phyloP scores from a whole-genome alignment of 2,113 vertebrate species.

The Grantiella picta region DNA sequence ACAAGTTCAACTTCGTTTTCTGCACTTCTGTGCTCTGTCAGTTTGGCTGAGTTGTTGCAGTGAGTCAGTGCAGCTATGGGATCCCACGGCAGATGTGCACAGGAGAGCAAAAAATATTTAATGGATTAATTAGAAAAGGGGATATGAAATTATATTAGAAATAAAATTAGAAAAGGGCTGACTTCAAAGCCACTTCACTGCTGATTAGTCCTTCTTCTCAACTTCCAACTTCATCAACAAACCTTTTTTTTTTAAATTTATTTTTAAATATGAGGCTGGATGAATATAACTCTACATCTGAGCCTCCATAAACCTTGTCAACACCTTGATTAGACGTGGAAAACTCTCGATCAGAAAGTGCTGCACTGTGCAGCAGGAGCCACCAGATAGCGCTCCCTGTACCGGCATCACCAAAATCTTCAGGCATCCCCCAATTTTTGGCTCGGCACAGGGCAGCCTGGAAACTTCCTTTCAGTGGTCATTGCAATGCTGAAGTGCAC shows the following conservation, averaged over 20 bases:
- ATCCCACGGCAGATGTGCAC: neutral
- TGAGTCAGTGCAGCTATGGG: neutral
- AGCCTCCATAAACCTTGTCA: neutral
- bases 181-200: neutral
- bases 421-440: neutral
- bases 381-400: conserved; percentile 44
- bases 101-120: neutral
- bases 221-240: neutral
- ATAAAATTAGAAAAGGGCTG: too few species aligned
- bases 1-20: neutral
- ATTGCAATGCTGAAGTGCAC: neutral
- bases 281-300: neutral
- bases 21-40: neutral
- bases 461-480: neutral
- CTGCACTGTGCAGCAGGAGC: neutral
- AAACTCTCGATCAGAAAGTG: neutral
- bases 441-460: neutral
- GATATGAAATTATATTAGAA: too few species aligned
- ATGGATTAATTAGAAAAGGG: neutral
- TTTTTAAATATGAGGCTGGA: neutral
- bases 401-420: neutral
- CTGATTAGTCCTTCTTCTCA: neutral
- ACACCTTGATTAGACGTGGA: neutral
- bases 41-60: neutral
- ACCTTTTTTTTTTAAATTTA: too few species aligned